These are phyloP conservation scores for Pachydiplax longipennis DNA, from an alignment of 2,888 invertebrate genomes.

Conservation along the genomic window DNA sequence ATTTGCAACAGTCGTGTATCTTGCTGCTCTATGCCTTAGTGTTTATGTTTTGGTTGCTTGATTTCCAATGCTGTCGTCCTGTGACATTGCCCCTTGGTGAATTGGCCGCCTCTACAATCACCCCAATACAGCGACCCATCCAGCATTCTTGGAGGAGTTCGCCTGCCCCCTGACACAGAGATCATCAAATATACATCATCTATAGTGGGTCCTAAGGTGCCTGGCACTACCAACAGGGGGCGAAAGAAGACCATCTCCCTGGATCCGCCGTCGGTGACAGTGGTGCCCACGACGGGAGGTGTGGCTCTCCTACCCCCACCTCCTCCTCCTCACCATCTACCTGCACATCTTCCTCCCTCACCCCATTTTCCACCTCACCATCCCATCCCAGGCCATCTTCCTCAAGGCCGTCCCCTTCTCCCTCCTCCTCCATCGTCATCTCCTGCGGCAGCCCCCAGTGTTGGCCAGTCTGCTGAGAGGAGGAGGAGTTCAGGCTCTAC, in stretches of 20 bases:
- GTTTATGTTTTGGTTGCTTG: constrained; percentile 43
- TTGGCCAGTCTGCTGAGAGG: constrained; percentile 31
- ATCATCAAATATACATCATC: constrained; percentile 90
- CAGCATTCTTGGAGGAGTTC: constrained; percentile 82
- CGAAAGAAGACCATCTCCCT: constrained; percentile 88
- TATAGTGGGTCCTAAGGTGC: constrained; percentile 84
- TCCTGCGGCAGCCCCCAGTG: constrained; percentile 34
- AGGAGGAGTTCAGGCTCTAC: constrained; percentile 40
- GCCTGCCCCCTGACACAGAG: constrained; percentile 87
- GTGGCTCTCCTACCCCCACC: constrained; percentile 6
- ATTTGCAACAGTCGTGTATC: constrained; percentile 28
- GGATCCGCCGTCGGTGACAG: constrained; percentile 74
- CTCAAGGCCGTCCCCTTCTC: constrained; percentile 54
- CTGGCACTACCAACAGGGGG: constrained; percentile 83
- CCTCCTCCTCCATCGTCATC: constrained; percentile 34
- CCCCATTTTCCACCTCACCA: constrained; percentile 58
- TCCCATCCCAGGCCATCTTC: constrained; percentile 62
- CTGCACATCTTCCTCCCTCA: constrained; percentile 48
- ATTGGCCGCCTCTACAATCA: constrained; percentile 42
- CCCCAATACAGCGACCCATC: constrained; percentile 73
- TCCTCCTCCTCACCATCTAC: background rate
- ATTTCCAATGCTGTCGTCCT: constrained; percentile 41
- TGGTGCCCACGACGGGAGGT: constrained; percentile 61
- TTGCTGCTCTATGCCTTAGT: constrained; percentile 35
- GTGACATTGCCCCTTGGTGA: constrained; percentile 38